Evolutionary conservation across 2,797 vertebrate genomes (phyloP).

Genomic region (Falco biarmicus): DNA sequence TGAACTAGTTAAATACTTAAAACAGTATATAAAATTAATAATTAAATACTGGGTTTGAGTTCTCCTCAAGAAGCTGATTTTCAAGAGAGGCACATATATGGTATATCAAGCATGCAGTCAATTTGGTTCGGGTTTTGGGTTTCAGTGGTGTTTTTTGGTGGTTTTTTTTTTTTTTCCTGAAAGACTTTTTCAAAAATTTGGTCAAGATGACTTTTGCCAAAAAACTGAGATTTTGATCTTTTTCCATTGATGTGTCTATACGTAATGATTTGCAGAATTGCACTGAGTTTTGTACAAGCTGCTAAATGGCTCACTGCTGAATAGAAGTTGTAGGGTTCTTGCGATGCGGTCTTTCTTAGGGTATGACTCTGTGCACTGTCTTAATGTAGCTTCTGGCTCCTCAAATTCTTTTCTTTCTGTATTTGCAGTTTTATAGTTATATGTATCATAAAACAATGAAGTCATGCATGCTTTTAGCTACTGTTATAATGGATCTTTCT

Average conservation of each 20-base stretch:
- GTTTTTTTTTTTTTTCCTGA: rapidly evolving
- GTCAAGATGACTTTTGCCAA: background rate
- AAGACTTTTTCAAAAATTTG: background rate
- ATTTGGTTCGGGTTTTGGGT: background rate
- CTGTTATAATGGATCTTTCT: background rate
- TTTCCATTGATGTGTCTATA: background rate
- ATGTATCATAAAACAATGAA: background rate
- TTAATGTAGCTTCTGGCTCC: background rate
- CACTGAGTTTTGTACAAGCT: background rate
- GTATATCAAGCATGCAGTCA: background rate
- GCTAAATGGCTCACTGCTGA: background rate
- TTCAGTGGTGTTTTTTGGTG: too few species aligned
- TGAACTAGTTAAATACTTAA: background rate
- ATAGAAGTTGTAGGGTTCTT: background rate
- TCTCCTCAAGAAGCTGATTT: background rate
- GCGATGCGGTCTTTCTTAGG: background rate
- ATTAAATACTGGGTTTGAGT: background rate
- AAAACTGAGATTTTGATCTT: background rate
- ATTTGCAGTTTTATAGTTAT: background rate
- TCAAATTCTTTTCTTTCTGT: background rate
- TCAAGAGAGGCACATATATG: background rate
- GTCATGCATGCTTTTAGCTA: background rate
- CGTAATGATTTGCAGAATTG: background rate
- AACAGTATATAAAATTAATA: background rate
- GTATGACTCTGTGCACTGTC: background rate